Percentiles rank a stretch among this genome's conserved stretches.
phyloP scores from a whole-genome alignment of 2,113 vertebrate genomes.

The Loxodonta africana region DNA sequence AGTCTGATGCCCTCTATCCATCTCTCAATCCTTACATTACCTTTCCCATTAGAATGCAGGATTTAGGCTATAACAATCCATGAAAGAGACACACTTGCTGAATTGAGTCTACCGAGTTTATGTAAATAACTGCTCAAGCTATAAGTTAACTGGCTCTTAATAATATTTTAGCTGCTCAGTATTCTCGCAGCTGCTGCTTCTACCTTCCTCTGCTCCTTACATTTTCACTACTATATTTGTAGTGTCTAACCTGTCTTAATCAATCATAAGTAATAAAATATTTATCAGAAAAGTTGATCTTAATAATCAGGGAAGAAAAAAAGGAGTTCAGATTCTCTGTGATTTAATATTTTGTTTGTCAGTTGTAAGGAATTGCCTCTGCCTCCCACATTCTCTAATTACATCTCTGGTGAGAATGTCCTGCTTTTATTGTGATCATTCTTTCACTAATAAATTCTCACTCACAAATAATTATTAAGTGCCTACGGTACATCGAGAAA shows the following conservation, averaged over 20 bases:
- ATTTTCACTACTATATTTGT: neutral
- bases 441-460: neutral
- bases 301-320: neutral
- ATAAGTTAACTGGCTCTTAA: neutral
- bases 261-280: neutral
- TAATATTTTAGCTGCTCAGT: slow-evolving; percentile 1
- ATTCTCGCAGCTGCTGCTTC: neutral
- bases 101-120: neutral
- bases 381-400: neutral
- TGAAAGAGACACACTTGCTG: neutral
- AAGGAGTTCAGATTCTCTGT: neutral
- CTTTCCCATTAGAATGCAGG: neutral
- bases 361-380: neutral
- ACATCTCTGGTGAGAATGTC: neutral
- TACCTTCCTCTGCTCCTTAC: neutral
- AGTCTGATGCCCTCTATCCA: neutral
- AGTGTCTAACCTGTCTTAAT: neutral
- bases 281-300: slow-evolving; percentile 6
- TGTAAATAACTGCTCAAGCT: neutral
- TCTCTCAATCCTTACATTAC: neutral
- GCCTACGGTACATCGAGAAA: neutral
- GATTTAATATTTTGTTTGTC: neutral
- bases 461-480: neutral
- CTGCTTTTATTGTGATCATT: neutral
- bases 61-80: neutral